Percentiles rank a stretch among this genome's conserved stretches.
Conservation (phyloP, 1,140 invertebrate genomes). For the Telenomus remus region DNA sequence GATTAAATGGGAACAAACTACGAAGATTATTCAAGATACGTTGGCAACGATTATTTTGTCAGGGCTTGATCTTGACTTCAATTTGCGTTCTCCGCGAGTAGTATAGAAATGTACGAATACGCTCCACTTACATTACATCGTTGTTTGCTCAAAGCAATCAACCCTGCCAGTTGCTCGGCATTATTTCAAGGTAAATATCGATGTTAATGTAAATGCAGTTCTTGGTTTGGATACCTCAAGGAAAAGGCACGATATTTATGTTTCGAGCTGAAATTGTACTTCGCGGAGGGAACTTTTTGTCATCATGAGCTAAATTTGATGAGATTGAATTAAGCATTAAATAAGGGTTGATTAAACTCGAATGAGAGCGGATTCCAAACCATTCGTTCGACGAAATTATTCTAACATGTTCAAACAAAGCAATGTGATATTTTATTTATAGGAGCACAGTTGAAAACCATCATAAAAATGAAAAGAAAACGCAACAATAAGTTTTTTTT, state of each 20-base stretch:
- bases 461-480: not conserved
- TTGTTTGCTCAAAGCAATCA: slow-evolving; percentile 37
- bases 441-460: not conserved
- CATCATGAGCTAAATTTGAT: not conserved
- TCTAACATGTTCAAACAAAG: too few species aligned
- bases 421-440: too few species aligned
- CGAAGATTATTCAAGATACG: slow-evolving; percentile 13
- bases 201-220: slow-evolving; percentile 36
- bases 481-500: not conserved
- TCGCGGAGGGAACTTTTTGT: too few species aligned
- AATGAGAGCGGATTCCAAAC: too few species aligned
- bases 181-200: slow-evolving; percentile 40
- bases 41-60: slow-evolving; percentile 10
- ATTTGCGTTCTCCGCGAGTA: slow-evolving; percentile 29
- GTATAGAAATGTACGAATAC: not conserved
- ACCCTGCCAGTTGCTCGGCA: slow-evolving; percentile 28
- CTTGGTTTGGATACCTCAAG: slow-evolving; percentile 26
- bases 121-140: slow-evolving; percentile 28
- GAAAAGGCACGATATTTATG: slow-evolving; percentile 21
- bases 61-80: slow-evolving; percentile 44
- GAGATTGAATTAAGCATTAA: not conserved
- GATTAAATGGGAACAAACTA: slow-evolving; percentile 45
- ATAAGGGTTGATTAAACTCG: too few species aligned
- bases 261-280: not conserved
- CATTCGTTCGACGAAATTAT: too few species aligned